These are phyloP conservation scores for Psittacara wagleri DNA, from an alignment of 2,113 vertebrate species.

Conservation along the genomic window DNA sequence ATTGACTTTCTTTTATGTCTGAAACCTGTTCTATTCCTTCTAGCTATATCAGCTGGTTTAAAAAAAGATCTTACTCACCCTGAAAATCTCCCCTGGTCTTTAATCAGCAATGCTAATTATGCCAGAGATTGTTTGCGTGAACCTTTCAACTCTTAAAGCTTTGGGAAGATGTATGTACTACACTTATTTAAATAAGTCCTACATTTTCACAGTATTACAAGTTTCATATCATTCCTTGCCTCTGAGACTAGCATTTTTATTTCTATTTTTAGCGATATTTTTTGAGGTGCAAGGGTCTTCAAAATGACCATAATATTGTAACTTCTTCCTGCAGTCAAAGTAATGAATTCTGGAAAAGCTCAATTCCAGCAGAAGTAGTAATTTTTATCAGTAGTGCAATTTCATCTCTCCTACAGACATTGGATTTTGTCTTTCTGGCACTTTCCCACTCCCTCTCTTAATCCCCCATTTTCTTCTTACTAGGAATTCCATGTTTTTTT, in stretches of 20 bases:
- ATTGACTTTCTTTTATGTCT: background rate
- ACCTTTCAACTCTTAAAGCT: background rate
- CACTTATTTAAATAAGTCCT: background rate
- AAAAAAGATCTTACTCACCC: background rate
- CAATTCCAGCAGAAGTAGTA: background rate
- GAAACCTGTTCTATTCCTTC: background rate
- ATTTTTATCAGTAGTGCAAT: background rate
- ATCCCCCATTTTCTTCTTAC: background rate
- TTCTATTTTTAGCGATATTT: background rate
- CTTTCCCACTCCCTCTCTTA: background rate
- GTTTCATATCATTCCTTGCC: background rate
- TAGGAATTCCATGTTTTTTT: background rate
- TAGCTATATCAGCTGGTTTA: background rate
- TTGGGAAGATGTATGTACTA: background rate
- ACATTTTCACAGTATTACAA: background rate
- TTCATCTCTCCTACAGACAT: background rate
- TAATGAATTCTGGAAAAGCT: background rate
- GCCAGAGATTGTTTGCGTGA: background rate
- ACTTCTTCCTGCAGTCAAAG: background rate
- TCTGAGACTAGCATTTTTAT: background rate
- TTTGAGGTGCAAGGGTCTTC: background rate
- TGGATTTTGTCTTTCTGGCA: background rate
- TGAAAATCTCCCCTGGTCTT: background rate
- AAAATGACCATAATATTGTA: background rate
- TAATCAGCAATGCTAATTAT: background rate